Conservation (phyloP, 2,888 invertebrate species). For the Hypena proboscidalis region DNA sequence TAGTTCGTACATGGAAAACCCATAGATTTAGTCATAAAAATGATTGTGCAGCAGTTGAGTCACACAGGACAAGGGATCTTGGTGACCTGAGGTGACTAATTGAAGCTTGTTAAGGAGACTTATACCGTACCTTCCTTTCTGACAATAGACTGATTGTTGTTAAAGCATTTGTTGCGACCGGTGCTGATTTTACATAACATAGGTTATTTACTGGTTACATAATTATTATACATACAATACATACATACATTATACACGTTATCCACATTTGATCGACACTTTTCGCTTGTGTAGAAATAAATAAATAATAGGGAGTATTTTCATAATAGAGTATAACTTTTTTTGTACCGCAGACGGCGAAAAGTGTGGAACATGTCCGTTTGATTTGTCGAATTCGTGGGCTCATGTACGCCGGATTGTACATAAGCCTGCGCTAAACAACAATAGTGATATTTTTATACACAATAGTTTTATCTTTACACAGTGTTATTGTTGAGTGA, state of each 20-base stretch:
- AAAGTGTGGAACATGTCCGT: conserved; percentile 61
- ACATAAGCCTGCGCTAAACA: conserved; percentile 55
- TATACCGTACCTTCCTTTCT: conserved; percentile 78
- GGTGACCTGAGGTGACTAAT: conserved; percentile 59
- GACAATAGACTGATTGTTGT: conserved; percentile 85
- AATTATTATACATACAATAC: conserved; percentile 75
- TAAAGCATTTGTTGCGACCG: conserved; percentile 83
- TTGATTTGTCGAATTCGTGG: conserved; percentile 71
- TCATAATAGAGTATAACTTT: conserved; percentile 75
- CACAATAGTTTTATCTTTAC: conserved; percentile 84
- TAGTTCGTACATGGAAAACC: conserved; percentile 25
- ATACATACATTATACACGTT: conserved; percentile 76
- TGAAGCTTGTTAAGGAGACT: conserved; percentile 65
- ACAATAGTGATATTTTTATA: conserved; percentile 84
- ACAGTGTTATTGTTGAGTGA: conserved; percentile 83
- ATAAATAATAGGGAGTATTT: conserved; percentile 71
- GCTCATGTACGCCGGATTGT: conserved; percentile 45
- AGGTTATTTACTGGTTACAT: conserved; percentile 85
- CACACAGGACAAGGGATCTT: conserved; percentile 44
- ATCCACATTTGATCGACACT: conserved; percentile 64
- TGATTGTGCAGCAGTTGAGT: conserved; percentile 38
- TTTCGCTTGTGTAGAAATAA: conserved; percentile 59
- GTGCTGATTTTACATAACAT: conserved; percentile 82
- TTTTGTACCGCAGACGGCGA: conserved; percentile 70
- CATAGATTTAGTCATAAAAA: conserved; percentile 33